phyloP scores from a whole-genome alignment of 2,888 invertebrate genomes.

The Athripsodes cinereus region DNA sequence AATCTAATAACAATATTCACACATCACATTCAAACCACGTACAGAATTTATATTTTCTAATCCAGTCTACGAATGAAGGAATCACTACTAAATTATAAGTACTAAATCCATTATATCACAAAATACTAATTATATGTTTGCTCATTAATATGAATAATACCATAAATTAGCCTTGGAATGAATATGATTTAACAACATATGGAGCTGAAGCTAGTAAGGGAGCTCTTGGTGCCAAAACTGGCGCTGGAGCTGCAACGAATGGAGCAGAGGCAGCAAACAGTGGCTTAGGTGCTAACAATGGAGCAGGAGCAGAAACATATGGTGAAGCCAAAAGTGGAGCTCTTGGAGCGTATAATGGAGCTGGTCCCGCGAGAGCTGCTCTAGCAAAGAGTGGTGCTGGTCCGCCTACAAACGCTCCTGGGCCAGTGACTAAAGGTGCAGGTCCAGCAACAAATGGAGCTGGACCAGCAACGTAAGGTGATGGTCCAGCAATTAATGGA shows the following conservation, averaged over 20 bases:
- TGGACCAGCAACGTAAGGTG: slow-evolving; percentile 7
- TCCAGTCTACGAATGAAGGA: too few relatives aligned
- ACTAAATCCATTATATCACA: not conserved
- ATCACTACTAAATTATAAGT: too few relatives aligned
- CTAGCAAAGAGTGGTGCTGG: slow-evolving; percentile 10
- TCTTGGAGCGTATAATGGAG: slow-evolving; percentile 7
- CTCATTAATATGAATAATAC: not conserved
- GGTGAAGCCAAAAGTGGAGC: not conserved
- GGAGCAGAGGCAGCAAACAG: slow-evolving; percentile 8
- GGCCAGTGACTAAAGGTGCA: slow-evolving; percentile 8
- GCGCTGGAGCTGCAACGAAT: slow-evolving; percentile 10
- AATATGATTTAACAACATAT: not conserved
- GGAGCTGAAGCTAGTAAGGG: slow-evolving; percentile 8
- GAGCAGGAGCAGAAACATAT: slow-evolving; percentile 9
- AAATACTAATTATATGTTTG: not conserved
- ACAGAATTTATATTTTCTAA: too few relatives aligned
- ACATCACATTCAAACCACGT: too few relatives aligned
- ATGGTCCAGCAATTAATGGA: slow-evolving; percentile 11
- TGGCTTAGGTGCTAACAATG: slow-evolving; percentile 13
- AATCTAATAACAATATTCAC: too few relatives aligned
- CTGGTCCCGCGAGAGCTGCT: slow-evolving; percentile 10
- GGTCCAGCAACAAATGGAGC: slow-evolving; percentile 13
- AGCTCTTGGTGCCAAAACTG: slow-evolving; percentile 7
- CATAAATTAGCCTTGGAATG: not conserved
- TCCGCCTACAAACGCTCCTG: slow-evolving; percentile 5